A percentile compares a stretch with the other conserved stretches of the same genome.
These are phyloP conservation scores for Hybos culiciformis DNA, from an alignment of 2,888 invertebrate genomes.

Conservation along the genomic window DNA sequence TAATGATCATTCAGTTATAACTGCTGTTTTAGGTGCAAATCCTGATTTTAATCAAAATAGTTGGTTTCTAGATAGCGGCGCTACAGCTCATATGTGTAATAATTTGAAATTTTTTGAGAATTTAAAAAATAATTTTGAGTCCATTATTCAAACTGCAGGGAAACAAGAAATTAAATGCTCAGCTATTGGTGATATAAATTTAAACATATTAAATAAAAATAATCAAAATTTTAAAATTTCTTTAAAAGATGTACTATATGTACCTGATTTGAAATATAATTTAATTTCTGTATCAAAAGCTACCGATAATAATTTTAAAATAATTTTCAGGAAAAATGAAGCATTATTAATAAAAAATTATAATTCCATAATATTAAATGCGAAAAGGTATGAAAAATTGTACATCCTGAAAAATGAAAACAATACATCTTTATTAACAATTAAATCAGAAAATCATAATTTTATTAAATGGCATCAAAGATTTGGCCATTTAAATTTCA, in stretches of 20 bases:
- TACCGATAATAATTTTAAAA: background rate
- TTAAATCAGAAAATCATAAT: background rate
- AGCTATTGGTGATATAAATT: background rate
- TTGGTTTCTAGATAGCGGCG: background rate
- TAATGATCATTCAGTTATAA: background rate
- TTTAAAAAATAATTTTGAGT: background rate
- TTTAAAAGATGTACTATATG: background rate
- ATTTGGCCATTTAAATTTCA: conserved; percentile 2
- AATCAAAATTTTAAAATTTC: background rate
- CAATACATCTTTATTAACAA: background rate
- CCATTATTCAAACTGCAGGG: background rate
- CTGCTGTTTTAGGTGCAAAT: background rate
- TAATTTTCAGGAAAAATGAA: background rate
- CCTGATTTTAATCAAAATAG: background rate
- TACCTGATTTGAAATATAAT: background rate
- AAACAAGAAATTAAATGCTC: background rate
- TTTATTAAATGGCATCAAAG: conserved; percentile 1
- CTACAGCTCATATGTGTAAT: background rate
- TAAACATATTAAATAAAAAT: background rate
- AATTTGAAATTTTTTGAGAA: background rate
- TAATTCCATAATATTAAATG: background rate
- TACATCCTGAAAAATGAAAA: background rate
- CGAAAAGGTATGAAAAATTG: background rate
- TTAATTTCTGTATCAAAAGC: background rate
- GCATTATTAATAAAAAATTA: background rate